Base-by-base conservation (phyloP, 2,888 invertebrate genomes). In the Marasmarcha lunaedactyla region DNA sequence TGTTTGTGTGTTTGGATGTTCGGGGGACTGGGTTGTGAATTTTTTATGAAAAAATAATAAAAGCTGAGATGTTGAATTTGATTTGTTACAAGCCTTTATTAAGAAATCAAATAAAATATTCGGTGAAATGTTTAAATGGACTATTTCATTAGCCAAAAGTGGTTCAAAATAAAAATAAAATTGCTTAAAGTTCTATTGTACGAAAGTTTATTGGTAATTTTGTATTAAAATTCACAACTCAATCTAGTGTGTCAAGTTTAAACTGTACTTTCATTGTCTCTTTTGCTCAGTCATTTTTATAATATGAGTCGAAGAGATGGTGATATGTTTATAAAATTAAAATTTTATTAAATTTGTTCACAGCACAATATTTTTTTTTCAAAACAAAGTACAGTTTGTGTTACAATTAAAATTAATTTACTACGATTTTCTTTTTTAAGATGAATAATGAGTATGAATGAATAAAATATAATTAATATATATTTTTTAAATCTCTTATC, bases 301-400 rank as follows among this genome's bases (percentile, higher is more conserved):
- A 11, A 39, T 20, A 44, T 15, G 53, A 42, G 55, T 39, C 57
- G 51, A 57, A 59, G 63, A 38, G 62, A 59, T 43, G 50, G 53
- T 50, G 48, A 46, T 40, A 45, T 37, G 46, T 52, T 48, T 30
- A 30, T 7, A 9, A 30, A 30, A 11, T 7, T 9, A 25, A 6
- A 6, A 6, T 25, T 25, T 5, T 25, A 25, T 25, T 5, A 25
- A 9, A 6, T 25, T 25, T 25, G 25, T 25, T 25, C 9, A 25
- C 25, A 25, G 9, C 9, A 9, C 9, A 30, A 4, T 11, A 10
- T 11, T n/a, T 30, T 30, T 20, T 9, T n/a, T 30, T n/a, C 6
- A 25, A n/a, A 30, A 10, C 30, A 46, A 40, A 46, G 49, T 50
- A 53, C 46, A 41, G 46, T 45, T 46, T 43, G 45, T 51, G 42